phyloP scores from a whole-genome alignment of 2,797 vertebrate species.

The Schizopygopsis pylzovi region DNA sequence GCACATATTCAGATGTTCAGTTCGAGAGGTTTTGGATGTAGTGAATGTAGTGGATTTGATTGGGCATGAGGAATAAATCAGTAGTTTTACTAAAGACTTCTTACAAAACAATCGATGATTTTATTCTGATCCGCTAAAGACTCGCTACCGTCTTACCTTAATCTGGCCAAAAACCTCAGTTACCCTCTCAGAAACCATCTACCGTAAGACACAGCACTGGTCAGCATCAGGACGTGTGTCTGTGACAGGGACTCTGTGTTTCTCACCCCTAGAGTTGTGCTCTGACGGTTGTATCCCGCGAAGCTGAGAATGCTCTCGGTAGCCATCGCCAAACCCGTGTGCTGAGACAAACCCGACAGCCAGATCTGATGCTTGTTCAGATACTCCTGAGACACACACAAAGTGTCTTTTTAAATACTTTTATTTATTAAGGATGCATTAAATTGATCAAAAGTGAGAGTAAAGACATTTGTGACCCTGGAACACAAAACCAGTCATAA shows the following conservation, averaged over 20 bases:
- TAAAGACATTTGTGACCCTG: background rate
- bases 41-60: background rate
- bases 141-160: conserved; percentile 54
- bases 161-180: conserved; percentile 58
- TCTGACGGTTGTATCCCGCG: conserved; percentile 94
- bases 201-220: conserved; percentile 19
- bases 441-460: background rate
- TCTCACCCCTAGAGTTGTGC: conserved; percentile 91
- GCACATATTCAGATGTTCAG: background rate
- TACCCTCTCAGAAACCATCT: conserved; percentile 40
- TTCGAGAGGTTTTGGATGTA: background rate
- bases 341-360: conserved; percentile 94
- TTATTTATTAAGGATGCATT: background rate
- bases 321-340: conserved; percentile 97
- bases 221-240: background rate
- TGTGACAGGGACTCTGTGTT: background rate
- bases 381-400: conserved; percentile 83
- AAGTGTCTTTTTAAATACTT: background rate
- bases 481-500: too few relatives aligned
- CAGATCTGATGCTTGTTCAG: conserved; percentile 97
- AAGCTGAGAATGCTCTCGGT: conserved; percentile 96
- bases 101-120: background rate
- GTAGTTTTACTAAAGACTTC: background rate
- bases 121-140: background rate
- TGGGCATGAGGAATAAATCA: background rate